Evolutionary conservation across 1,140 invertebrate genomes (phyloP).

Genomic region (Archegozetes longisetosus): DNA sequence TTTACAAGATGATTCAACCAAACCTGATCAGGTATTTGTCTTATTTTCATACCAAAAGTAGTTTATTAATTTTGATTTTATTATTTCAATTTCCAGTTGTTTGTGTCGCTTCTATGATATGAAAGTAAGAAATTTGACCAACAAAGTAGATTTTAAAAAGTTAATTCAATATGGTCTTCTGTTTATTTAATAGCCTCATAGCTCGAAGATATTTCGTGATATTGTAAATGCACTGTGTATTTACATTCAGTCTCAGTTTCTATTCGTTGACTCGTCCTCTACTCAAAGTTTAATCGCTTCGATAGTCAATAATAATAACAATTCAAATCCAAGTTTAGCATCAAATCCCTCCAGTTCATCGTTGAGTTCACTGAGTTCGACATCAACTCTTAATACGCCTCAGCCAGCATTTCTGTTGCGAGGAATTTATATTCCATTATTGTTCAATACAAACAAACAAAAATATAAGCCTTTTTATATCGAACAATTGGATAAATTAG

Average conservation of each 20-base stretch:
- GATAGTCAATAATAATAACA: conserved; percentile 15
- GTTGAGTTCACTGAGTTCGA: conserved; percentile 45
- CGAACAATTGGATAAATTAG: conserved; percentile 85
- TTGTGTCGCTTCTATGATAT: conserved; percentile 91
- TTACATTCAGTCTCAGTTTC: conserved; percentile 86
- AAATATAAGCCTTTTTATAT: conserved; percentile 29
- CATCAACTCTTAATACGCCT: conserved; percentile 56
- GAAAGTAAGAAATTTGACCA: conserved; percentile 33
- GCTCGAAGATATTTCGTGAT: conserved; percentile 79
- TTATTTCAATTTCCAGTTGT: conserved; percentile 36
- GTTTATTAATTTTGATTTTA: conserved; percentile 1
- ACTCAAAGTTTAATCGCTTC: conserved; percentile 17
- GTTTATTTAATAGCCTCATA: conserved; percentile 41
- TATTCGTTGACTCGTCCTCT: conserved; percentile 26
- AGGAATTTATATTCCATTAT: conserved; percentile 75
- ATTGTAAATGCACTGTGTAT: conserved; percentile 87
- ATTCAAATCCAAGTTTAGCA: conserved; percentile 17
- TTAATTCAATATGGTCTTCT: no score
- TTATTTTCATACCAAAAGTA: not conserved
- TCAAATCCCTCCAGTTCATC: conserved; percentile 39
- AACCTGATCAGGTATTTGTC: conserved; percentile 48
- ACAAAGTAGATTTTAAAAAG: no score
- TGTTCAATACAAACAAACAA: conserved; percentile 41
- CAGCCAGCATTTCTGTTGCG: conserved; percentile 82
- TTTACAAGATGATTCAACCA: conserved; percentile 42